phyloP scores from a whole-genome alignment of 2,113 vertebrate species.

The Cettia cetti region DNA sequence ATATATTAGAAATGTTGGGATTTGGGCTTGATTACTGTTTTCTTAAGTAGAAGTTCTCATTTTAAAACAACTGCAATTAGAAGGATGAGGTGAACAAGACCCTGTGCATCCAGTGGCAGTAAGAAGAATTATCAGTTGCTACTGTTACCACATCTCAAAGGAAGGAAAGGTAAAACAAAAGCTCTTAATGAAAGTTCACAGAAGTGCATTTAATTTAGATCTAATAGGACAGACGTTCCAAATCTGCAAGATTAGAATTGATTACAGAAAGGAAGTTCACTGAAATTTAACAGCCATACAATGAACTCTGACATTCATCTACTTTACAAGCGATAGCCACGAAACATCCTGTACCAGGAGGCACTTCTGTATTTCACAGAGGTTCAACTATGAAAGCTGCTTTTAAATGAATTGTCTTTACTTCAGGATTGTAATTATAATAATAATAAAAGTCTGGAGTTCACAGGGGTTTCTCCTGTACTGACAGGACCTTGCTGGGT shows the following conservation, averaged over 20 bases:
- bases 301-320: not conserved
- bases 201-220: constrained; percentile 30
- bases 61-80: constrained; percentile 46
- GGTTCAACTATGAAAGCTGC: not conserved
- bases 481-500: not conserved
- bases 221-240: not conserved
- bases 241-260: not conserved
- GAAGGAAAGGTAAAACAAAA: not conserved
- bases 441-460: not conserved
- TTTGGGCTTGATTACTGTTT: constrained; percentile 47
- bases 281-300: not conserved
- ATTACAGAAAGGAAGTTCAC: not conserved
- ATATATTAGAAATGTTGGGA: constrained; percentile 43
- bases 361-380: not conserved
- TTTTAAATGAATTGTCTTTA: not conserved
- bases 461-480: not conserved
- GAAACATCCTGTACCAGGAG: not conserved
- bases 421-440: not conserved
- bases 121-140: not conserved
- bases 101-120: not conserved
- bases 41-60: constrained; percentile 13
- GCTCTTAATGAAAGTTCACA: constrained; percentile 9
- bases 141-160: not conserved
- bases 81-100: not conserved
- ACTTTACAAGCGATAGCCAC: not conserved